Evolutionary conservation across 2,888 invertebrate genomes (phyloP).

Genomic region (Formica aserva): DNA sequence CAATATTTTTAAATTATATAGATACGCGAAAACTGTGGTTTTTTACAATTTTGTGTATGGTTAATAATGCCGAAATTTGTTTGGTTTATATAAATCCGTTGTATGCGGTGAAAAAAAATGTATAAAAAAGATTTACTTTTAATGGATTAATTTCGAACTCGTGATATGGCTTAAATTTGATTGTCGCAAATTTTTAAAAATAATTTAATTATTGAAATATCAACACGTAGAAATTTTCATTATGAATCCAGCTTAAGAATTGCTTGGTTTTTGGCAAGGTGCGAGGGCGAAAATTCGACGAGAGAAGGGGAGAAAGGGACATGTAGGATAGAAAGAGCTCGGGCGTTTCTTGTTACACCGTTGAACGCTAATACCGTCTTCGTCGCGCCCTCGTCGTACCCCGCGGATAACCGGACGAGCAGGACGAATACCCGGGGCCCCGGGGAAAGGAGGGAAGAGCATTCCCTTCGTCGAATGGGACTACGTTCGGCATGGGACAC

Average conservation of each 20-base stretch:
- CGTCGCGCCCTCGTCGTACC: constrained; percentile 43
- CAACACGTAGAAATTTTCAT: background rate
- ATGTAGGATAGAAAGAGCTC: constrained; percentile 65
- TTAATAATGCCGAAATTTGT: background rate
- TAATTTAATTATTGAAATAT: background rate
- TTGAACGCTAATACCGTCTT: constrained; percentile 71
- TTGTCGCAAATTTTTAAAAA: background rate
- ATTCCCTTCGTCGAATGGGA: constrained; percentile 60
- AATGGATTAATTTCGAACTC: background rate
- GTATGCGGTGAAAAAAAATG: background rate
- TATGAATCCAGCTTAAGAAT: constrained; percentile 1
- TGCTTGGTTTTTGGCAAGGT: constrained; percentile 57
- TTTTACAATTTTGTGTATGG: background rate
- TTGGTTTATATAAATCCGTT: background rate
- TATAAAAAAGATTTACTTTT: background rate
- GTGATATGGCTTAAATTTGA: background rate
- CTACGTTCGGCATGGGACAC: constrained; percentile 61
- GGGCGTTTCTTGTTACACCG: constrained; percentile 73
- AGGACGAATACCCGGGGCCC: constrained; percentile 65
- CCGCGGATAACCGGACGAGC: constrained; percentile 48
- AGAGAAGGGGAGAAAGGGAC: constrained; percentile 27
- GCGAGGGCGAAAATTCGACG: constrained; percentile 67
- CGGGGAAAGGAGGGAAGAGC: constrained; percentile 38
- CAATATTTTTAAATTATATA: background rate
- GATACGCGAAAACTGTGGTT: background rate